Evolutionary conservation across 2,113 vertebrate genomes (phyloP), one percentile per base, ranked within the genome.

Genomic region (Lota lota): DNA sequence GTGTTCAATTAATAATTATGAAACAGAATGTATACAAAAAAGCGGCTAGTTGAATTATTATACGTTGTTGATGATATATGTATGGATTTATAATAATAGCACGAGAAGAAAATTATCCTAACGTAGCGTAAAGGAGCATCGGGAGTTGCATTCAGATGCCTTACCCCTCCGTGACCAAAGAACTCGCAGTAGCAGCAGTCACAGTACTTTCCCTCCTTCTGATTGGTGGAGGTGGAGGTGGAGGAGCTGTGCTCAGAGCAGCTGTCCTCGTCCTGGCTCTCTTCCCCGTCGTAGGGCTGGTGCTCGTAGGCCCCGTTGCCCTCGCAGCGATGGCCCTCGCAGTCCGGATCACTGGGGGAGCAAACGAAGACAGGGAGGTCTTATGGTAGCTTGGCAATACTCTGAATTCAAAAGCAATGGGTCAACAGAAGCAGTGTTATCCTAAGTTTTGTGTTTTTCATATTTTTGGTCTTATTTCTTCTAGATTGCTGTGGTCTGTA

Each of bases 141-240:
- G 7, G 28, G 28, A 33, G 28, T 4, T 33, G 28, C 24, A 0
- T 2, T 28, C 24, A 5, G 5, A 5, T 5, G 24, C n/a, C 95
- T 94, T 88, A 99, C 97, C 93, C 97, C 97, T 76, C 97, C 97
- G 0, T 99, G 97, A 21, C 97, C 97, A 63, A 99, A 99, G 93
- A 99, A 99, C 87, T 99, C 97, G 88, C 97, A 99, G 95, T 99
- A 99, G 93, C 97, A 99, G 93, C 97, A 99, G 89, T 99, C 97
- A 80, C 97, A 99, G 94, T 99, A 99, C 89, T 99, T 99, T 87
- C 96, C 97, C 88, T 99, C 97, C 76, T 96, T 98, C 91, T 98
- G 97, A 82, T 95, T 98, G 82, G 97, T 99, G 86, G 97, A 99
- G n/a, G 97, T 98, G 69, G 97, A 99, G 74, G 97, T 99, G 88